Evolutionary conservation across 2,888 invertebrate genomes (phyloP).

Genomic region (Ennomos quercinarius): DNA sequence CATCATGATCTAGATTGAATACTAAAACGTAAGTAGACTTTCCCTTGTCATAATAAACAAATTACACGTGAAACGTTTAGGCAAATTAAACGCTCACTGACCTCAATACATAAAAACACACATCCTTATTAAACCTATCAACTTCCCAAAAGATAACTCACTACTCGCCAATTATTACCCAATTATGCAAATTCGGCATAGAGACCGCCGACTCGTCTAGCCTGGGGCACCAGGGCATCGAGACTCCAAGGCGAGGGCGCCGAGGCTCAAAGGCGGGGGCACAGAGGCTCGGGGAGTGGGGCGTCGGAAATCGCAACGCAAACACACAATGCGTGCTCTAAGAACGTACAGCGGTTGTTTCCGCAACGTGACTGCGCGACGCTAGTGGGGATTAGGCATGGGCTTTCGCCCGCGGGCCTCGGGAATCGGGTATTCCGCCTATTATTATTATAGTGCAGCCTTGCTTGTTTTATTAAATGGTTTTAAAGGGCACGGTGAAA

Average conservation of each 20-base stretch:
- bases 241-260: not conserved
- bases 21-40: too few species aligned
- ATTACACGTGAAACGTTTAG: not conserved
- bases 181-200: conserved; percentile 24
- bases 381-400: conserved; percentile 51
- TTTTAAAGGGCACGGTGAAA: conserved; percentile 20
- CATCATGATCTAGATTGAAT: too few species aligned
- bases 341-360: conserved; percentile 46
- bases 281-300: conserved; percentile 3
- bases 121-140: conserved; percentile 24
- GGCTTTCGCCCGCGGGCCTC: conserved; percentile 35
- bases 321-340: conserved; percentile 43
- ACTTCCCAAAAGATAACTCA: conserved; percentile 17
- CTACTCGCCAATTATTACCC: conserved; percentile 18
- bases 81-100: conserved; percentile 5
- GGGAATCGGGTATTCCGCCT: conserved; percentile 16
- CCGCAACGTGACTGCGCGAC: conserved; percentile 53
- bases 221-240: not conserved
- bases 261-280: conserved; percentile 1
- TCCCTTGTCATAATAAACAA: too few species aligned
- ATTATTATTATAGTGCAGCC: conserved; percentile 31
- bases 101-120: conserved; percentile 6
- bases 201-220: conserved; percentile 5
- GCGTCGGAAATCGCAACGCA: conserved; percentile 14
- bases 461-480: conserved; percentile 40